Evolutionary conservation across 2,888 invertebrate species (phyloP), one percentile per base, ranked within the genome.

Genomic region (Odontothrips loti): DNA sequence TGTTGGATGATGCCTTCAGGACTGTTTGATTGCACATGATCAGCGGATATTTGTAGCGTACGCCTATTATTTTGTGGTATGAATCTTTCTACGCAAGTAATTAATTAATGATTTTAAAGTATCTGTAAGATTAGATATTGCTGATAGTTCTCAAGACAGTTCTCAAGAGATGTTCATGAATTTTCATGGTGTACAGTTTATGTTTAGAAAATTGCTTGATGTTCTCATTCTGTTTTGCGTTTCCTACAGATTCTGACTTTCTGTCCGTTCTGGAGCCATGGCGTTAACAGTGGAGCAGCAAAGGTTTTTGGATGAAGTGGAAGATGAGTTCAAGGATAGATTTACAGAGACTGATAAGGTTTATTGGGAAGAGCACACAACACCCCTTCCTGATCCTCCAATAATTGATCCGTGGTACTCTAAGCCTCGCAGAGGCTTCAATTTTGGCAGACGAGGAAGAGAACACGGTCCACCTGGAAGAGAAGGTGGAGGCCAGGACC

Each of bases 281-380:
- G 68, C n/a, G 23, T 27, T 75, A 4, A 75, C 68, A 27, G 68
- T 9, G 10, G 68, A 75, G 23, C 68, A 75, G 68, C 9, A 81
- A 23, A 86, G 87, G 17, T 91, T 92, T 83, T 88, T 91, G 83
- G 83, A 85, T 10, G 87, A 89, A 0, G 85, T 92, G 1, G 87
- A 87, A 78, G 86, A 88, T 0, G 88, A 89, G 79, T 84, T 90
- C 15, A 82, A 85, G 0, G 84, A 86, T 75, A 23, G 68, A 27
- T 75, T 75, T 12, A 75, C 68, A 27, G 68, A 75, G 12, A 23
- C 27, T 27, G 68, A 75, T 12, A 27, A 1, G 0, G 68, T 27
- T 1, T 75, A 75, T 23, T 75, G 68, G 68, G 68, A 75, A 27
- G 68, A 75, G 27, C 68, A 27, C 23, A 75, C 68, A 27, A 27